These are phyloP conservation scores for Hoplias malabaricus DNA, from an alignment of 2,113 vertebrate genomes.

Conservation along the genomic window DNA sequence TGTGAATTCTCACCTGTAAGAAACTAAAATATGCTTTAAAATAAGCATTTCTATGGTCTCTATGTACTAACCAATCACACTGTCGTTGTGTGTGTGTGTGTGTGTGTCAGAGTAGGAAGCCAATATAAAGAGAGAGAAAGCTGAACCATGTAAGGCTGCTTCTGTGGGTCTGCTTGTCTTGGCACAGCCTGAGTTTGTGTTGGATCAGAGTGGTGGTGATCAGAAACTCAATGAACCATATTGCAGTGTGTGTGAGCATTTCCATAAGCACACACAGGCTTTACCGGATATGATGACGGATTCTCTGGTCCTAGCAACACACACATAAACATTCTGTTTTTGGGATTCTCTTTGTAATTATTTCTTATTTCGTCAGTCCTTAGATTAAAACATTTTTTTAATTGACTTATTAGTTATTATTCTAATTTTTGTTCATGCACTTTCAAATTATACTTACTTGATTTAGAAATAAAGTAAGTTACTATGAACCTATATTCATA, in stretches of 20 bases:
- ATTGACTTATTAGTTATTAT: too few species aligned
- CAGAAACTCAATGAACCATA: constrained; percentile 31
- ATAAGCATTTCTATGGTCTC: too few species aligned
- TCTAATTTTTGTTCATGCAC: too few species aligned
- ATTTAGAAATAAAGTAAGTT: too few species aligned
- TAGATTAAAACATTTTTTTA: not conserved
- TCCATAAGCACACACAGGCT: constrained; percentile 40
- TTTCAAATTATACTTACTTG: too few species aligned
- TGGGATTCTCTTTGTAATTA: not conserved
- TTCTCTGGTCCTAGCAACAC: not conserved
- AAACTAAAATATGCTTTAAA: too few species aligned
- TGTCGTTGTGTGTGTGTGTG: too few species aligned
- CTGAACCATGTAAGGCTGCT: not conserved
- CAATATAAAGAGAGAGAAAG: too few species aligned
- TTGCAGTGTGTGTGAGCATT: constrained; percentile 19
- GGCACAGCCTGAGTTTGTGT: constrained; percentile 38
- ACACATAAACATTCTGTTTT: constrained; percentile 15
- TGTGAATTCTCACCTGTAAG: too few species aligned
- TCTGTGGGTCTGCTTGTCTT: constrained; percentile 30
- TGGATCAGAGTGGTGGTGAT: constrained; percentile 26
- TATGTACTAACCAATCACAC: too few species aligned
- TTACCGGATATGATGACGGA: constrained; percentile 16
- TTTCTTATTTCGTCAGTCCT: not conserved
- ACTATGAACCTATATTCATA: too few species aligned
- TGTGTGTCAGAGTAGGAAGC: too few species aligned